Evolutionary conservation across 2,797 vertebrate species (phyloP).

Genomic region (Phalanger gymnotis): DNA sequence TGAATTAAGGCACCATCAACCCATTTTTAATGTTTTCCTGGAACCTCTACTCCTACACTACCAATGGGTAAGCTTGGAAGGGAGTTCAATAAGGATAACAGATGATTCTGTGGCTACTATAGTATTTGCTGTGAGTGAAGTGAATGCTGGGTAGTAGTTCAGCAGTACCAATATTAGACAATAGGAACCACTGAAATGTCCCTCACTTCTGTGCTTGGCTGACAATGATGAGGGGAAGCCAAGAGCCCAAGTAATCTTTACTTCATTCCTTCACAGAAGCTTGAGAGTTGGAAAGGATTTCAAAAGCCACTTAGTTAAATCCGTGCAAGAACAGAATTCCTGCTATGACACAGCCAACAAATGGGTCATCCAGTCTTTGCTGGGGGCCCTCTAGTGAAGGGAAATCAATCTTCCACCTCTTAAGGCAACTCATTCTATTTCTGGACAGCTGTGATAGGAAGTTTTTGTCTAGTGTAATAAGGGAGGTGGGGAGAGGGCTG

Average conservation of each 20-base stretch:
- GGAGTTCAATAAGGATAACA: background rate
- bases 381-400: background rate
- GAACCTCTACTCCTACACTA: background rate
- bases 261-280: background rate
- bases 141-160: background rate
- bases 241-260: background rate
- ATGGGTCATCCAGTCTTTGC: background rate
- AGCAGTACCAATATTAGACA: background rate
- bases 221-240: background rate
- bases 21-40: background rate
- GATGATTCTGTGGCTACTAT: background rate
- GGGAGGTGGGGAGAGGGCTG: background rate
- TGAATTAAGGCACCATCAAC: background rate
- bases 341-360: background rate
- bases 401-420: background rate
- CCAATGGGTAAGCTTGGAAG: background rate
- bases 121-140: background rate
- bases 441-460: background rate
- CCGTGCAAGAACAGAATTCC: background rate
- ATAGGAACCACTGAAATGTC: background rate
- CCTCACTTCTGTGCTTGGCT: background rate
- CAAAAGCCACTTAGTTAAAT: background rate
- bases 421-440: background rate
- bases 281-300: background rate
- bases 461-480: background rate